These are phyloP conservation scores for Taenioides sp. DNA, from an alignment of 2,797 vertebrate genomes.

Conservation along the genomic window DNA sequence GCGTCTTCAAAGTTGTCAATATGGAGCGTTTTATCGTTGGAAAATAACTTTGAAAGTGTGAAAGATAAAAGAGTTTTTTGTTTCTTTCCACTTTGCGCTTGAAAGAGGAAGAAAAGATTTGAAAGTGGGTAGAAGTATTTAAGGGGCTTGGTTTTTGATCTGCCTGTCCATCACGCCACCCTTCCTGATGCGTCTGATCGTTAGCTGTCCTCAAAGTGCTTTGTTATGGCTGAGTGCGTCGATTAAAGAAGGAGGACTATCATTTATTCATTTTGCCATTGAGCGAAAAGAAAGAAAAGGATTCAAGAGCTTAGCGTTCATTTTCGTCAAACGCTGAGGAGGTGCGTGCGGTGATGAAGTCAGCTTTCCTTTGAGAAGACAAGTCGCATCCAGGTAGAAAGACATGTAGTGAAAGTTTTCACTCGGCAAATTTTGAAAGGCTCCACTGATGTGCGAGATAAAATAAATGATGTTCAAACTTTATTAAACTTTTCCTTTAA, in stretches of 20 bases:
- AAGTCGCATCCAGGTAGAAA: conserved; percentile 43
- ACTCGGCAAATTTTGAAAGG: conserved; percentile 58
- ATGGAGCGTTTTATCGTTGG: conserved; percentile 69
- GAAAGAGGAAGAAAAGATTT: conserved; percentile 60
- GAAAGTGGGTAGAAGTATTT: conserved; percentile 69
- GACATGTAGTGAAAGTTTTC: conserved; percentile 53
- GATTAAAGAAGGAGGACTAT: conserved; percentile 73
- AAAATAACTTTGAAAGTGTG: conserved; percentile 71
- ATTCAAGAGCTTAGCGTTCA: conserved; percentile 67
- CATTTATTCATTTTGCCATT: conserved; percentile 79
- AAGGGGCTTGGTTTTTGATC: conserved; percentile 72
- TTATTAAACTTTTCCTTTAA: conserved; percentile 65
- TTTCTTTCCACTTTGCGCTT: conserved; percentile 64
- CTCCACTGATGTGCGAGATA: conserved; percentile 53
- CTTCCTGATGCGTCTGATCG: conserved; percentile 72
- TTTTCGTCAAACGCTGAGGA: conserved; percentile 70
- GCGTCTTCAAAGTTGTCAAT: conserved; percentile 75
- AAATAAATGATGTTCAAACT: conserved; percentile 67
- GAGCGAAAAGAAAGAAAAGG: conserved; percentile 56
- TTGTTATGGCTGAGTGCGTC: conserved; percentile 72
- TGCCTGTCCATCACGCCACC: conserved; percentile 70
- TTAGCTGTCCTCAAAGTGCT: conserved; percentile 81
- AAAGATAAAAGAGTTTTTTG: conserved; percentile 69
- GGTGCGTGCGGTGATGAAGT: conserved; percentile 67
- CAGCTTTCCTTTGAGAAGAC: conserved; percentile 69